Base-by-base conservation (phyloP, 2,797 vertebrate species). In the Halcyon chelicuti region DNA sequence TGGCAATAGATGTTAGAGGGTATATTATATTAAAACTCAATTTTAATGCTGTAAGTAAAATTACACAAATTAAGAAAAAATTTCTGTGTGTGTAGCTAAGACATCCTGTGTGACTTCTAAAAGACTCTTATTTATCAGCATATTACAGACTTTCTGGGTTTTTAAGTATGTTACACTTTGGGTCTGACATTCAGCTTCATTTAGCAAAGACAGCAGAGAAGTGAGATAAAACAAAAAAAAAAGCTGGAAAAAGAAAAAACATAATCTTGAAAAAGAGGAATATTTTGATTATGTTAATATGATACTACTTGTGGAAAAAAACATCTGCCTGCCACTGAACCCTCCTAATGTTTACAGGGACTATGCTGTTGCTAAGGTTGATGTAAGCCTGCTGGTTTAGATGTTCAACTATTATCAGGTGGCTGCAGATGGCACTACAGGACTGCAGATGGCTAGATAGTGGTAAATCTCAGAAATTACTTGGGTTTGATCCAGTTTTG, bases 391-490 rank as follows among this genome's bases (percentile, higher is more conserved):
- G 21, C 8, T 37, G 2, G 1, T 74, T 70, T 66, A 86, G 65
- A 77, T 84, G 21, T 20, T 9, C 1, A 6, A 9, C 22, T 37
- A 1, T 12, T 16, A 10, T 3, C 12, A 33, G 49, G 29, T 26
- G 73, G 39, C 97, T 88, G 91, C 86, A 97, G 95, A 40, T 91
- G 97, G 96, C 96, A 96, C 82, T 73, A 46, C 49, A 94, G 90
- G 87, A 89, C 92, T 67, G 74, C 2, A 3, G 62, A 87, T 37
- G 15, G 23, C 22, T 35, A 26, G 10, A 14, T n/a, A 23, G 67
- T 14, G 33, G 37, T 19, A 23, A 70, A 67, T 42, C 26, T 44
- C 68, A 60, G 54, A 28, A 55, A 7, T 0, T 65, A 31, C 44
- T 54, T 8, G 0, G 10, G 5, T 85, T 87, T 66, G 51, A 62